A percentile compares a stretch with the other conserved stretches of the same genome.
These are phyloP conservation scores for Chymomyza fuscimana DNA, from an alignment of 2,888 invertebrate species.

Conservation along the genomic window DNA sequence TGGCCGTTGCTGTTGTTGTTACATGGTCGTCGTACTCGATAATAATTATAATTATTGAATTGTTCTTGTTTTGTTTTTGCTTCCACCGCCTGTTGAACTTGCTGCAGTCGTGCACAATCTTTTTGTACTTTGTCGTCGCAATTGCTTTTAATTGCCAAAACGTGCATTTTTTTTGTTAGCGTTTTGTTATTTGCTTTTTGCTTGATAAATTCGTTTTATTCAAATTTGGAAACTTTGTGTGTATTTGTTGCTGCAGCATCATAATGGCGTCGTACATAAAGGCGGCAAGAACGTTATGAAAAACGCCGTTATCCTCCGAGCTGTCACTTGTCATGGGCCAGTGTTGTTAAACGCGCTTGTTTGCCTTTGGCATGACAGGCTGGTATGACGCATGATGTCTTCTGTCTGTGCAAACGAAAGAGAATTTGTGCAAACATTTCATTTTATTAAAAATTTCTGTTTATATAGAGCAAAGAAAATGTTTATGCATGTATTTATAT, in stretches of 20 bases:
- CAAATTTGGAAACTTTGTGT: slow-evolving; percentile 2
- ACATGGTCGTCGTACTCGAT: slow-evolving; percentile 54
- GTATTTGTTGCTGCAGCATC: neutral
- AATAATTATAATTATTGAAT: slow-evolving; percentile 44
- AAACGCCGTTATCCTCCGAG: neutral
- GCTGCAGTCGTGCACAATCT: neutral
- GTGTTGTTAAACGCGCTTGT: slow-evolving; percentile 40
- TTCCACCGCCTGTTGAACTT: slow-evolving; percentile 12
- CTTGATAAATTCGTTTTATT: slow-evolving; percentile 50
- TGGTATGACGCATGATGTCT: neutral
- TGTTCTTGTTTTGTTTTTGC: slow-evolving; percentile 8
- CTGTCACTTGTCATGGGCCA: slow-evolving; percentile 27
- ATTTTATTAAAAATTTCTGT: slow-evolving; percentile 1
- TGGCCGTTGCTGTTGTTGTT: neutral
- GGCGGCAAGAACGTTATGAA: slow-evolving; percentile 2
- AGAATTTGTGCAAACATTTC: neutral
- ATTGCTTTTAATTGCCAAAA: slow-evolving; percentile 57
- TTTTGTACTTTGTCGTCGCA: slow-evolving; percentile 4
- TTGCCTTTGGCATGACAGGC: slow-evolving; percentile 16
- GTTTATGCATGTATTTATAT: slow-evolving; percentile 20
- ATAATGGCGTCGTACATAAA: neutral
- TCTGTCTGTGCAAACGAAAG: neutral
- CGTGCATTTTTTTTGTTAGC: slow-evolving; percentile 59
- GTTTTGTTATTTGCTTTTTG: slow-evolving; percentile 33
- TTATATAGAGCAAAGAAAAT: neutral